A percentile compares a stretch with the other conserved stretches of the same genome.
Conservation (phyloP, 2,797 vertebrate genomes). For the Rhincodon typus region DNA sequence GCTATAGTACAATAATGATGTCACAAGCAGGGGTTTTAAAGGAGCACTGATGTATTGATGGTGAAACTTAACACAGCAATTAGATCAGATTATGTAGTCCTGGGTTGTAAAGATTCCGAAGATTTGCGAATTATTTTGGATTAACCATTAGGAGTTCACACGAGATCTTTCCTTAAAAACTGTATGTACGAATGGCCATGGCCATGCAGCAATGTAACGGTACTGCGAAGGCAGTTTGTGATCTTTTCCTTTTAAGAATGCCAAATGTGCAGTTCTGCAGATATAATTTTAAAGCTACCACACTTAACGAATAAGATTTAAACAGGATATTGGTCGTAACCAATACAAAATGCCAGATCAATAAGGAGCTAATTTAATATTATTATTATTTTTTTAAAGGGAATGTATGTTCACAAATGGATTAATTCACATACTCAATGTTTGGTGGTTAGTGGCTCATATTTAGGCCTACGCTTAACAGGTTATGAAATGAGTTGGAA, state of each 20-base stretch:
- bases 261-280: background rate
- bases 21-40: too few species aligned
- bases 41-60: too few species aligned
- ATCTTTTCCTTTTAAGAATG: background rate
- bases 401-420: background rate
- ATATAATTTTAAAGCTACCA: background rate
- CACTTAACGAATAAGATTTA: background rate
- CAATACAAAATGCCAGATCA: background rate
- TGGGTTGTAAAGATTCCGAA: background rate
- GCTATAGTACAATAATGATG: too few species aligned
- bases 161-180: background rate
- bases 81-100: background rate
- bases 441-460: background rate
- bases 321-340: background rate
- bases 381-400: background rate
- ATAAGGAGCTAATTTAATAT: background rate
- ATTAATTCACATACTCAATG: background rate
- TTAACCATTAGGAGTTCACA: background rate
- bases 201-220: background rate
- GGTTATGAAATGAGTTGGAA: too few species aligned
- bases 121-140: background rate
- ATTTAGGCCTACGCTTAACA: background rate
- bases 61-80: too few species aligned
- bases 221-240: background rate
- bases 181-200: background rate